Percentiles rank a stretch among this genome's conserved stretches.
Conservation (phyloP, 2,797 vertebrate genomes). For the Phoeniculus purpureus region DNA sequence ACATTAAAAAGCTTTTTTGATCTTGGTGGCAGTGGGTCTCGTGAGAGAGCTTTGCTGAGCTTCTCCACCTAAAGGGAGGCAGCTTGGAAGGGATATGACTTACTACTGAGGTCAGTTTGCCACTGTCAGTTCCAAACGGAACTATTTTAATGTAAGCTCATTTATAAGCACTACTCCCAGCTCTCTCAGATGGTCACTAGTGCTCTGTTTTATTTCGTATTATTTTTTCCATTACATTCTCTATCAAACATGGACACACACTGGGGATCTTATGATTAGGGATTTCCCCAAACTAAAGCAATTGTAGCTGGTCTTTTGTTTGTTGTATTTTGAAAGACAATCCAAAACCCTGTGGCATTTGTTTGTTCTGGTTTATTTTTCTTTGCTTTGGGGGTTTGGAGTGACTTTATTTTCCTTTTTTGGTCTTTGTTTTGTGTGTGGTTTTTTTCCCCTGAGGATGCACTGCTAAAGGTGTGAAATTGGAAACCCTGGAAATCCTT, state of each 20-base stretch:
- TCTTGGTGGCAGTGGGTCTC: neutral
- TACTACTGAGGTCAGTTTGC: neutral
- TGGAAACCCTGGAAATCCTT: slow-evolving; percentile 13
- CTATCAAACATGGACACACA: neutral
- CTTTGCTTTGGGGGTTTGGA: neutral
- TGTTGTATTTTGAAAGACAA: slow-evolving; percentile 12
- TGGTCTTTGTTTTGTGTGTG: neutral
- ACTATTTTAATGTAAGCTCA: neutral
- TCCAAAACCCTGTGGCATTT: neutral
- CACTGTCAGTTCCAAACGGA: neutral
- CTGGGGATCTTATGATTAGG: slow-evolving; percentile 9
- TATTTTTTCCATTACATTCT: slow-evolving; percentile 41
- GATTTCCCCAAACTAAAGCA: slow-evolving; percentile 8
- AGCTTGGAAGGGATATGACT: neutral
- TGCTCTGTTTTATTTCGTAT: neutral
- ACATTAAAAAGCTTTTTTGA: neutral
- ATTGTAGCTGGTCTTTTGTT: neutral
- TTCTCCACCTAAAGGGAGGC: neutral
- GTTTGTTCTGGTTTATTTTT: neutral
- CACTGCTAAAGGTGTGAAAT: neutral
- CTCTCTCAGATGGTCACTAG: slow-evolving; percentile 50
- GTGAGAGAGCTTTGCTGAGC: neutral
- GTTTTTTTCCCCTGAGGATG: neutral
- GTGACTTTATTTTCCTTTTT: too few species aligned
- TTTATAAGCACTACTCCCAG: neutral